Percentiles rank a stretch among this genome's conserved stretches.
phyloP scores from a whole-genome alignment of 30 jellyfish, hydroid and myxozoan genomes.

The Nemopilema nomurai region DNA sequence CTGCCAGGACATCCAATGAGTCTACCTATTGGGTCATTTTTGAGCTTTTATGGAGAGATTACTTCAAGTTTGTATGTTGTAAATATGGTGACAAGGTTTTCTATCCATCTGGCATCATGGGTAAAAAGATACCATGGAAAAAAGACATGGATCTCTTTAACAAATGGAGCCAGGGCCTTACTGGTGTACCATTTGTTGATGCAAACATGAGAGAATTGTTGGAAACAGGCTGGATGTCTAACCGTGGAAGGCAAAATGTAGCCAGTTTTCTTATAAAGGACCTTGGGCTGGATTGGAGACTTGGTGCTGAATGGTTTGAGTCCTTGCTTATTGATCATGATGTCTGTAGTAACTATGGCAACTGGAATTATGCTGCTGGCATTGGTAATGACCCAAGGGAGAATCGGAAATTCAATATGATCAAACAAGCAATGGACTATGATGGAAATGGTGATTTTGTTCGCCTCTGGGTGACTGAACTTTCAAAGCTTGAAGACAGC shows the following conservation, averaged over 20 bases:
- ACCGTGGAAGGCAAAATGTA: constrained; percentile 80
- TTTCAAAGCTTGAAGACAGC: constrained; percentile 18
- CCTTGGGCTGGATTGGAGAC: constrained; percentile 79
- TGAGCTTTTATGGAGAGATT: constrained; percentile 81
- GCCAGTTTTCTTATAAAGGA: constrained; percentile 76
- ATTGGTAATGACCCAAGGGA: constrained; percentile 85
- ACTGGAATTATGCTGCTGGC: constrained; percentile 84
- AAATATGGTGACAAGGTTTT: constrained; percentile 65
- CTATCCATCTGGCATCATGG: constrained; percentile 62
- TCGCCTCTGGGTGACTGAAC: constrained; percentile 71
- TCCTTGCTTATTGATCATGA: constrained; percentile 75
- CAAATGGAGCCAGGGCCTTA: constrained; percentile 72
- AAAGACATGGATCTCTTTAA: constrained; percentile 45
- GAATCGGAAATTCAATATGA: constrained; percentile 71
- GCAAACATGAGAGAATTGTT: constrained; percentile 77
- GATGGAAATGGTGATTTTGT: constrained; percentile 73
- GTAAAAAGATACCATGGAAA: constrained; percentile 58
- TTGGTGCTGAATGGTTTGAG: constrained; percentile 90
- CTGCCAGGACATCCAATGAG: constrained; percentile 24
- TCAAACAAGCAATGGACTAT: constrained; percentile 70
- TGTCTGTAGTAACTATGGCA: constrained; percentile 83
- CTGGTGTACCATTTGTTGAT: constrained; percentile 86
- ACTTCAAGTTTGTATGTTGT: constrained; percentile 62
- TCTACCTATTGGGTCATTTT: constrained; percentile 81
- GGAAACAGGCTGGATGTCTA: constrained; percentile 85